Base-by-base conservation (phyloP, 2,797 vertebrate genomes). In the Hyperoplus lanceolatus region DNA sequence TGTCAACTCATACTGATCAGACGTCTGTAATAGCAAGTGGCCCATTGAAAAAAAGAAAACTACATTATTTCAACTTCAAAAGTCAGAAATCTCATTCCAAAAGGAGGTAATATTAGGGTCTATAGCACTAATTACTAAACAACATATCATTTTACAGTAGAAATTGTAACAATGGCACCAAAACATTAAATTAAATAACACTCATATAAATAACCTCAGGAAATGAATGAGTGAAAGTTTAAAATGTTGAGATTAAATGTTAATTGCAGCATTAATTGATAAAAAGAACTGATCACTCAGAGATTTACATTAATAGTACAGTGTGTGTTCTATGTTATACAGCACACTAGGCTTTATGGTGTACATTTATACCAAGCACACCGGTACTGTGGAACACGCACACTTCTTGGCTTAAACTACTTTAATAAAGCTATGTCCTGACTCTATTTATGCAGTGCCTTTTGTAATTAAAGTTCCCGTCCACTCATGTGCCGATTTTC, bases 301-400 rank as follows among this genome's bases (percentile, higher is more conserved):
- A 55, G 13, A 80, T 80, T 53, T 39, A 49, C 62, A 78, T 80
- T 59, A 14, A 21, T 51, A 50, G 72, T 55, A 77, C 73, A 66
- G 70, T 63, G 18, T 60, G 51, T 57, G 45, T 13, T 66, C 55
- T 66, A 50, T 69, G 53, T 29, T 53, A 36, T 63, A 56, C 9
- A 51, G 21, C 45, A 58, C 29, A 13, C 11, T 11, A 41, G 5
- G 9, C 63, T 67, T 12, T 16, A 65, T 5, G 16, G 11, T 45
- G 43, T 38, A 64, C 29, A 49, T 38, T 10, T 41, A 21, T 42
- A 49, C n/a, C 29, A 50, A 63, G 16, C 15, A 68, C 38, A 48
- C 21, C 13, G 0, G 46, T 4, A 18, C 39, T 43, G 9, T 56
- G 38, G 15, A 49, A 41, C 5, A 8, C 36, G 38, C 5, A 29